phyloP scores from a whole-genome alignment of 2,888 invertebrate genomes.

The Drosophila borealis region DNA sequence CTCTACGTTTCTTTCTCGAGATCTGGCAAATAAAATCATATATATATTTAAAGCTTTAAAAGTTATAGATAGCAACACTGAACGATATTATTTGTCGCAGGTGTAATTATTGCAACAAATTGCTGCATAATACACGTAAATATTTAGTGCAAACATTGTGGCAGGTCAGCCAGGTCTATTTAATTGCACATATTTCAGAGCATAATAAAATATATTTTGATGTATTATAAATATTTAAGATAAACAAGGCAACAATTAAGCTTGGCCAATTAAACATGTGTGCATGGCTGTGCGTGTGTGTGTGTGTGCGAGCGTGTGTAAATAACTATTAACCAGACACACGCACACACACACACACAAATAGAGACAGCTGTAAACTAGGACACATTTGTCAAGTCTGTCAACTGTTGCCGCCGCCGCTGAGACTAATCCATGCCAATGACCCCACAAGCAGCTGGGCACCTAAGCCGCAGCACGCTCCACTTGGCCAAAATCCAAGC shows the following conservation, averaged over 20 bases:
- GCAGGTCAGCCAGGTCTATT: conserved; percentile 8
- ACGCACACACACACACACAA: conserved; percentile 23
- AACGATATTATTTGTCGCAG: neutral
- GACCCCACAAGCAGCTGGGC: conserved; percentile 72
- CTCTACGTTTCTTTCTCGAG: too few species aligned
- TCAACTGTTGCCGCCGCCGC: conserved; percentile 65
- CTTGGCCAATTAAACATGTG: conserved; percentile 45
- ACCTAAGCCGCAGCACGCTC: conserved; percentile 79
- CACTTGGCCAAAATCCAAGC: conserved; percentile 71
- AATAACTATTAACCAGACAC: conserved; percentile 35
- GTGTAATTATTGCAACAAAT: conserved; percentile 22
- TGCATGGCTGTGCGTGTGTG: neutral
- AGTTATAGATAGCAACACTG: neutral
- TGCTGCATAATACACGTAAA: conserved; percentile 1
- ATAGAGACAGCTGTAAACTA: conserved; percentile 35
- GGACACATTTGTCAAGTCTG: conserved; percentile 68
- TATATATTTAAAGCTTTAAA: too few species aligned
- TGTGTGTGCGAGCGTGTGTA: conserved; percentile 8
- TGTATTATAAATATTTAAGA: conserved; percentile 44
- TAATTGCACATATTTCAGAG: conserved; percentile 23
- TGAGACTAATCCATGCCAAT: conserved; percentile 60
- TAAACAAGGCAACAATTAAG: conserved; percentile 57
- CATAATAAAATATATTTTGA: conserved; percentile 37
- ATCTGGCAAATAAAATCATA: too few species aligned
- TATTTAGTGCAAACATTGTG: conserved; percentile 17